A percentile compares a stretch with the other conserved stretches of the same genome.
Conservation (phyloP, 2,797 vertebrate species). For the Muraenolepis orangiensis region DNA sequence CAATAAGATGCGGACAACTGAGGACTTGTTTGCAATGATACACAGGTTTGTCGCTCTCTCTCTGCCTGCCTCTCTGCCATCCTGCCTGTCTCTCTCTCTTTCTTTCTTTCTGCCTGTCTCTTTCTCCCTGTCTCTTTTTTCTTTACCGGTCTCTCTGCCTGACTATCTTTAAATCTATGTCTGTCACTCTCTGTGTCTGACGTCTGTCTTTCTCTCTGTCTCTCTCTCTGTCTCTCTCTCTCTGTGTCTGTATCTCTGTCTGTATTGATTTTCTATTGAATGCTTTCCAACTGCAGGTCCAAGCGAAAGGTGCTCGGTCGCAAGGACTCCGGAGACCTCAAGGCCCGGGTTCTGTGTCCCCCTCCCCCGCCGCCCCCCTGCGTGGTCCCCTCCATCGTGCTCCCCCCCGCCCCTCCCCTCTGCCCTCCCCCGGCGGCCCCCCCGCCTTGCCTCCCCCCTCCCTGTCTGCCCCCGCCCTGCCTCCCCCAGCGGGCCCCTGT, state of each 20-base stretch:
- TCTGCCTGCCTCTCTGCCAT: background rate
- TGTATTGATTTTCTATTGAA: background rate
- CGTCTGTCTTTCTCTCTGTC: background rate
- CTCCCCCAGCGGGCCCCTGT: constrained; percentile 85
- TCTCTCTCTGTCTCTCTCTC: background rate
- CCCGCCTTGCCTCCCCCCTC: constrained; percentile 66
- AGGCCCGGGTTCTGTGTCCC: constrained; percentile 79
- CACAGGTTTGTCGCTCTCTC: constrained; percentile 81
- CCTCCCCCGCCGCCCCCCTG: constrained; percentile 55
- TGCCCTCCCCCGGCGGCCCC: constrained; percentile 49
- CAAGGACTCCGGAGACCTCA: constrained; percentile 92
- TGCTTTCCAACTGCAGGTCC: constrained; percentile 76
- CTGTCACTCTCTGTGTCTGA: background rate
- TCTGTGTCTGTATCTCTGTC: constrained; percentile 10
- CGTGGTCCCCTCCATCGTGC: constrained; percentile 81
- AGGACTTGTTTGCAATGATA: constrained; percentile 98
- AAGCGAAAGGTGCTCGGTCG: constrained; percentile 98
- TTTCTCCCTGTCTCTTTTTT: background rate
- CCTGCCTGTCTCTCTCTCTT: constrained; percentile 58
- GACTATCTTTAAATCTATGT: no score
- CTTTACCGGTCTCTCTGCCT: background rate
- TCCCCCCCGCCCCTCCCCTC: constrained; percentile 67
- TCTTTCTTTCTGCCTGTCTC: background rate
- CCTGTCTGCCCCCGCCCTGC: constrained; percentile 53
- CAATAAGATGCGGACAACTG: constrained; percentile 94